These are phyloP conservation scores for Cepaea nemoralis DNA, from an alignment of 1,140 invertebrate species.

Conservation along the genomic window DNA sequence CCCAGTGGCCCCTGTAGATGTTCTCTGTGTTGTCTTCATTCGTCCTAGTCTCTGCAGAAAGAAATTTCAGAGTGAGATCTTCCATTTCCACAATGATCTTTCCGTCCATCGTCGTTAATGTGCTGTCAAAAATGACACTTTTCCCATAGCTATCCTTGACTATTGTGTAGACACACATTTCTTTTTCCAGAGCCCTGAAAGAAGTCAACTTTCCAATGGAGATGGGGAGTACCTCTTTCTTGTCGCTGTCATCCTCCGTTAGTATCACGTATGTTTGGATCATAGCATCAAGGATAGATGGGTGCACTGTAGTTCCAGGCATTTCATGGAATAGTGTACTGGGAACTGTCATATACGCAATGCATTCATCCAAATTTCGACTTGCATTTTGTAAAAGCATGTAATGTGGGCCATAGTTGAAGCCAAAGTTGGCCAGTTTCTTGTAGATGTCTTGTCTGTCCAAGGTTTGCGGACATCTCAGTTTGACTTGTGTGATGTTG, in stretches of 20 bases:
- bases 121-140: constrained; percentile 43
- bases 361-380: neutral
- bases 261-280: constrained; percentile 49
- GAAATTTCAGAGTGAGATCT: constrained; percentile 33
- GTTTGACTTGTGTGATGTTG: too few species aligned
- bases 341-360: constrained; percentile 46
- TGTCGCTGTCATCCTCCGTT: constrained; percentile 33
- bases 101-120: constrained; percentile 46
- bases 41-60: constrained; percentile 2
- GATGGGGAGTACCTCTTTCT: constrained; percentile 30
- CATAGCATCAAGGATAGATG: constrained; percentile 53
- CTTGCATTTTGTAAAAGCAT: too few species aligned
- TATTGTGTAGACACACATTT: constrained; percentile 38
- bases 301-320: constrained; percentile 50
- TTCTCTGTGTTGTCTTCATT: constrained; percentile 27
- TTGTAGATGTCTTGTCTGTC: too few species aligned
- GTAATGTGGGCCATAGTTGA: too few species aligned
- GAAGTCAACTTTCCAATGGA: constrained; percentile 27
- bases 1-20: neutral
- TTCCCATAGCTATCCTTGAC: constrained; percentile 14
- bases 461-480: too few species aligned
- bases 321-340: constrained; percentile 44
- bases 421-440: too few species aligned
- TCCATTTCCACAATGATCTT: constrained; percentile 50
- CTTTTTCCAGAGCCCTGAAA: constrained; percentile 25